A percentile compares a stretch with the other conserved stretches of the same genome.
These are phyloP conservation scores for Phaenicophaeus curvirostris DNA, from an alignment of 2,797 vertebrate species.

Conservation along the genomic window DNA sequence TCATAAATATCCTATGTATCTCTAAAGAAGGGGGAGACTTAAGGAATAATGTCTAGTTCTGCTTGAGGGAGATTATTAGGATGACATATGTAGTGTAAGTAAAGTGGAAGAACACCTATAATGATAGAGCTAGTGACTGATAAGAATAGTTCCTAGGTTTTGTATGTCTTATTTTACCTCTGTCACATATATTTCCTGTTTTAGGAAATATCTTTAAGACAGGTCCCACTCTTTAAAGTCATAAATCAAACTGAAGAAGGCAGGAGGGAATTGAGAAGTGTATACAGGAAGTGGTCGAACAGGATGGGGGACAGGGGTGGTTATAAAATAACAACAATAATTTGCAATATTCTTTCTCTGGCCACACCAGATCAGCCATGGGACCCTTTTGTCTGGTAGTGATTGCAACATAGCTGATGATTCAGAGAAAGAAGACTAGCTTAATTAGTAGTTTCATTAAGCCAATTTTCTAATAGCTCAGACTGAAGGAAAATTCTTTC, in stretches of 20 bases:
- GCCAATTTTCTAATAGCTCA: conserved; percentile 34
- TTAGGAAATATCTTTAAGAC: background rate
- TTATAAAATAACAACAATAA: background rate
- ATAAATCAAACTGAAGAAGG: background rate
- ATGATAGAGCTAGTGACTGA: background rate
- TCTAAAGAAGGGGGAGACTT: background rate
- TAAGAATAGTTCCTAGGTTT: background rate
- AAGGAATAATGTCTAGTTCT: background rate
- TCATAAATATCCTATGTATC: background rate
- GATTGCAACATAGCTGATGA: conserved; percentile 26
- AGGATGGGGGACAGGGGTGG: background rate
- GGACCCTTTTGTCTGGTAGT: conserved; percentile 8
- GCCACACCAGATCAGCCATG: background rate
- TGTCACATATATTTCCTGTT: background rate
- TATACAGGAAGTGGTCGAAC: background rate
- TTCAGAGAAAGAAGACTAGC: background rate
- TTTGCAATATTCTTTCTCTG: background rate
- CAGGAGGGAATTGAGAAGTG: background rate
- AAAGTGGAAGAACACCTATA: background rate
- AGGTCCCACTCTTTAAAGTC: background rate
- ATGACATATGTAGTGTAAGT: background rate
- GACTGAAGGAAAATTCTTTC: conserved; percentile 2
- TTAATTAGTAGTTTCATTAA: conserved; percentile 51
- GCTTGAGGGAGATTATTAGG: background rate
- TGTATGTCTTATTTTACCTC: background rate